These are phyloP conservation scores for Stramonita haemastoma DNA, from an alignment of 2,888 invertebrate species.

Conservation along the genomic window DNA sequence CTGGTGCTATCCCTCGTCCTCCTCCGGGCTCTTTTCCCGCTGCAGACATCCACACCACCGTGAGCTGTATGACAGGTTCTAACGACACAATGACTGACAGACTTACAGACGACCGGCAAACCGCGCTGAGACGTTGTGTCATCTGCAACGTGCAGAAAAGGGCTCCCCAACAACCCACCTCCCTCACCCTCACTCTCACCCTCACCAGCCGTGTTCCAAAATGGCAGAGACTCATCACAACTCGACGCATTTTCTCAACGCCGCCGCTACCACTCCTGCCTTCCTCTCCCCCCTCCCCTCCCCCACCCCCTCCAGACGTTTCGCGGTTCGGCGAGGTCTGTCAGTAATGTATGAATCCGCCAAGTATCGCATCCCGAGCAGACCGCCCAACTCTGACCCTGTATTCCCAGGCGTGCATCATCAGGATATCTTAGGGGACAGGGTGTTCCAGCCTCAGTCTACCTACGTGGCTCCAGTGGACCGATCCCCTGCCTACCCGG, in stretches of 20 bases:
- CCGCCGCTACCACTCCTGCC: background rate
- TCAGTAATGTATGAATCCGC: slow-evolving; percentile 2
- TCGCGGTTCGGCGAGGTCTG: background rate
- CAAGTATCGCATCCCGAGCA: background rate
- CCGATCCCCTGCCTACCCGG: background rate
- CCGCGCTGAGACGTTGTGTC: background rate
- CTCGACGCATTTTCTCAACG: background rate
- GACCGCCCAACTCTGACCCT: background rate
- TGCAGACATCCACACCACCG: background rate
- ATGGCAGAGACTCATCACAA: background rate
- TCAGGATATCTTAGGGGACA: background rate
- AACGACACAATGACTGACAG: background rate
- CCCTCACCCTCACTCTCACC: background rate
- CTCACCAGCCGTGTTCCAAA: background rate
- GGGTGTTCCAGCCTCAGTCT: background rate
- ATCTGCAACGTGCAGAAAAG: background rate
- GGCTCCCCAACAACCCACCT: background rate
- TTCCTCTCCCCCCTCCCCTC: background rate
- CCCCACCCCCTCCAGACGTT: background rate
- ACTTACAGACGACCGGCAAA: background rate
- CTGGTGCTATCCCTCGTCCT: background rate
- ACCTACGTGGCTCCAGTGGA: background rate
- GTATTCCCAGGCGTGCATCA: background rate
- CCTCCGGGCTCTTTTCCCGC: background rate
- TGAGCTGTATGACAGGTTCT: background rate